Percentiles rank a stretch among this genome's conserved stretches.
Conservation (phyloP, 2,888 invertebrate genomes). For the Ceraclea dissimilis region DNA sequence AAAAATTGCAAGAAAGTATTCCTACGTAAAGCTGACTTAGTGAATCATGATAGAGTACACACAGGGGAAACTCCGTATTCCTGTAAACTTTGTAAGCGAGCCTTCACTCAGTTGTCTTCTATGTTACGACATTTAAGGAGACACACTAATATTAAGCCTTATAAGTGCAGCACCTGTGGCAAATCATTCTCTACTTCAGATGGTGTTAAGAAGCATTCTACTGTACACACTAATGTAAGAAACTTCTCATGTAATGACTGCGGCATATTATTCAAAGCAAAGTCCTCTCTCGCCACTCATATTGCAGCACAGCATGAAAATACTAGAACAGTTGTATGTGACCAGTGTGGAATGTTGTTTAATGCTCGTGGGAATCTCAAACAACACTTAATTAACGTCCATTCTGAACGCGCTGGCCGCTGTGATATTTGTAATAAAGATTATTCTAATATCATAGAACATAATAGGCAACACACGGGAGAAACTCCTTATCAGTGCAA, state of each 20-base stretch:
- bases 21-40: slow-evolving; percentile 15
- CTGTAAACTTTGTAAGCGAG: slow-evolving; percentile 36
- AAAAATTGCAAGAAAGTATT: slow-evolving; percentile 19
- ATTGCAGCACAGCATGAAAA: slow-evolving; percentile 39
- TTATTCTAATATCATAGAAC: slow-evolving; percentile 48
- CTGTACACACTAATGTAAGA: slow-evolving; percentile 38
- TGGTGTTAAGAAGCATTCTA: slow-evolving; percentile 36
- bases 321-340: slow-evolving; percentile 35
- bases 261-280: slow-evolving; percentile 17
- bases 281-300: slow-evolving; percentile 15
- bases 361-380: slow-evolving; percentile 20
- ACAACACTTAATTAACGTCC: slow-evolving; percentile 20
- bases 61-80: slow-evolving; percentile 23
- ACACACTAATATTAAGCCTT: slow-evolving; percentile 44
- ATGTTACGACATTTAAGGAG: slow-evolving; percentile 35
- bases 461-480: slow-evolving; percentile 52
- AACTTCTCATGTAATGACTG: slow-evolving; percentile 18
- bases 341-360: slow-evolving; percentile 29
- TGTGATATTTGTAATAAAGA: slow-evolving; percentile 48
- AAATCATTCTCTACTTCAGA: slow-evolving; percentile 38
- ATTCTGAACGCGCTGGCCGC: slow-evolving; percentile 27
- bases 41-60: slow-evolving; percentile 17
- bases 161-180: slow-evolving; percentile 36
- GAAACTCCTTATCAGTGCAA: slow-evolving; percentile 43
- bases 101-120: slow-evolving; percentile 31